phyloP scores from a whole-genome alignment of 2,113 vertebrate species.

The Actenoides hombroni region DNA sequence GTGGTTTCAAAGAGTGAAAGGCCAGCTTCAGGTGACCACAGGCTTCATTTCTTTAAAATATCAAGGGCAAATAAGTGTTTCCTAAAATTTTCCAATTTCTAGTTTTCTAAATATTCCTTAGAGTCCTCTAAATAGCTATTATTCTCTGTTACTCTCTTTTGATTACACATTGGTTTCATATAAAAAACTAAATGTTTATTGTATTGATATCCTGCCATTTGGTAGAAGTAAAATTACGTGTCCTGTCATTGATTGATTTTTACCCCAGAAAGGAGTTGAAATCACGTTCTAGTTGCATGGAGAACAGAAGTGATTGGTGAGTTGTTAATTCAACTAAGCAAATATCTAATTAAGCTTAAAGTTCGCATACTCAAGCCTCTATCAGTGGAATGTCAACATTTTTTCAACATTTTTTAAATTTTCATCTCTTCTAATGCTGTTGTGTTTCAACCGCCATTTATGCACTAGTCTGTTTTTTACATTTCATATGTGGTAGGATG shows the following conservation, averaged over 20 bases:
- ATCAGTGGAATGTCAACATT: background rate
- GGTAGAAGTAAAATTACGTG: background rate
- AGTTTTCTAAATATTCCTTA: background rate
- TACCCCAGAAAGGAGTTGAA: background rate
- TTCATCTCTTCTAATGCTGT: background rate
- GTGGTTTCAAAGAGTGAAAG: background rate
- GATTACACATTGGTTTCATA: rapidly evolving
- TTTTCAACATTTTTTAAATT: background rate
- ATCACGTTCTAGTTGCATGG: background rate
- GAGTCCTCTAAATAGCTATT: background rate
- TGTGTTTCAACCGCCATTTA: background rate
- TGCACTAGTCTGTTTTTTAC: background rate
- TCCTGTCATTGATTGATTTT: background rate
- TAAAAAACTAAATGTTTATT: background rate
- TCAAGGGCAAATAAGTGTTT: background rate
- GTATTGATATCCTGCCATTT: background rate
- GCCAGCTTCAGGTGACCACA: background rate
- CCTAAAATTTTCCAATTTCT: background rate
- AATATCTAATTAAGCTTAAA: background rate
- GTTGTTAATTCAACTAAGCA: background rate
- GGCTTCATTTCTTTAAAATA: background rate
- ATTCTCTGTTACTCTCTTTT: background rate
- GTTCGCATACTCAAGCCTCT: background rate
- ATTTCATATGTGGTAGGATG: background rate
- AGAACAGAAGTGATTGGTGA: background rate